Base-by-base conservation (phyloP, 2,888 invertebrate species). In the Acleris cristana region DNA sequence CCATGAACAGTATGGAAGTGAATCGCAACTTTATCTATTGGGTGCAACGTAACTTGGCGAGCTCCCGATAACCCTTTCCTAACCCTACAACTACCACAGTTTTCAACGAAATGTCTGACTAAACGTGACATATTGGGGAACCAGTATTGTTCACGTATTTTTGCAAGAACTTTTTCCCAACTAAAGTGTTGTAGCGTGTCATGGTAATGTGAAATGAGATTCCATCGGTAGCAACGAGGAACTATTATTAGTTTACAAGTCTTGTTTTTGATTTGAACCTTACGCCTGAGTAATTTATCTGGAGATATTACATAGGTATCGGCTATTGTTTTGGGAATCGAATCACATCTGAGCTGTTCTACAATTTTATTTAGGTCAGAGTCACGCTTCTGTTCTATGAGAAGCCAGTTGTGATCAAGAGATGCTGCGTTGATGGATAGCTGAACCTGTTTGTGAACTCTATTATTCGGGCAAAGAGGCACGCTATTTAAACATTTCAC, bases 131-230 rank as follows among this genome's bases (percentile, higher is more conserved):
- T 73, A 58, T 70, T 63, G 3, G 69, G 63, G 23, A 73, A 71
- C 69, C 73, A 70, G 34, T 64, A 73, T 21, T 70, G 66, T 49
- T 71, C 69, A 3, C 68, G 19, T 58, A 71, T 21, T 64, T 74
- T 72, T 21, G 16, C 57, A 0, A 72, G 51, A 0, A 57, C 57
- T 19, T 70, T 72, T 54, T 72, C 63, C 54, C 72, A 72, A 10
- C 70, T 21, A 45, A 69, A 63, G 54, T 69, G 65, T 26, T 67
- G 59, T 18, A 69, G 51, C 6, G 18, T 16, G 34, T 65, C 54
- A 45, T 65, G 67, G 48, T 62, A 67, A 12, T 60, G 48, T 16
- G 30, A 44, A 49, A 68, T 58, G 34, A 59, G 63, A 21, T 48
- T 69, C 68, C 69, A 67, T 21, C 67, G 21, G 40, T 67, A 69